Percentiles rank a stretch among this genome's conserved stretches.
phyloP scores from a whole-genome alignment of 2,888 invertebrate genomes.

The Lasioglossum malachurum region DNA sequence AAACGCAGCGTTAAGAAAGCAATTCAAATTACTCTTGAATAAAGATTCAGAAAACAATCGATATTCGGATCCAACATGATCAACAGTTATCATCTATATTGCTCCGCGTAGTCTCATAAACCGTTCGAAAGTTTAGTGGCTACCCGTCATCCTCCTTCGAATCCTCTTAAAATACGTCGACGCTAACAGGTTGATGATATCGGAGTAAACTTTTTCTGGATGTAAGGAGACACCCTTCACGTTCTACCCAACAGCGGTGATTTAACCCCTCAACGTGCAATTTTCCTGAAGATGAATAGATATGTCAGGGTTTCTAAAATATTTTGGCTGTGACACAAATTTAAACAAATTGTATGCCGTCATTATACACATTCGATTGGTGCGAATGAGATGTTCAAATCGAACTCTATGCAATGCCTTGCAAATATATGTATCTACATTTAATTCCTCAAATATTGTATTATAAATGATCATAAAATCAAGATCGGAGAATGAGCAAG shows the following conservation, averaged over 20 bases:
- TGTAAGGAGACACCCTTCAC: neutral
- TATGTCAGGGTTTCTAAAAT: neutral
- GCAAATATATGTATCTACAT: no score
- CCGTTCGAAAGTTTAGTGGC: neutral
- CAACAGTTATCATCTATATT: neutral
- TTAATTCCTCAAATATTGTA: no score
- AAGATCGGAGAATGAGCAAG: no score
- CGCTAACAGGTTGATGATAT: constrained; percentile 5
- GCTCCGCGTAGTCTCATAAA: neutral
- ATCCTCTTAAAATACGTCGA: neutral
- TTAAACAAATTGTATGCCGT: neutral
- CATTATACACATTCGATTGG: no score
- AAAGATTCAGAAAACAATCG: neutral
- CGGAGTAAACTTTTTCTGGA: neutral
- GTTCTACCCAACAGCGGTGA: neutral
- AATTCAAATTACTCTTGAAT: neutral
- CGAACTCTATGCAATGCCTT: no score
- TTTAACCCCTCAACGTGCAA: neutral
- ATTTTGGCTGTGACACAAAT: neutral
- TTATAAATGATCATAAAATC: no score
- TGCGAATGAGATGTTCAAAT: no score
- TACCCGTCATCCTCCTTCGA: constrained; percentile 1
- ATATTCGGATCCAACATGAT: neutral
- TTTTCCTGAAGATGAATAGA: neutral
- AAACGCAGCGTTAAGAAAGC: no score